Conservation (phyloP, 1,140 invertebrate genomes). For the Drosophila miranda region DNA sequence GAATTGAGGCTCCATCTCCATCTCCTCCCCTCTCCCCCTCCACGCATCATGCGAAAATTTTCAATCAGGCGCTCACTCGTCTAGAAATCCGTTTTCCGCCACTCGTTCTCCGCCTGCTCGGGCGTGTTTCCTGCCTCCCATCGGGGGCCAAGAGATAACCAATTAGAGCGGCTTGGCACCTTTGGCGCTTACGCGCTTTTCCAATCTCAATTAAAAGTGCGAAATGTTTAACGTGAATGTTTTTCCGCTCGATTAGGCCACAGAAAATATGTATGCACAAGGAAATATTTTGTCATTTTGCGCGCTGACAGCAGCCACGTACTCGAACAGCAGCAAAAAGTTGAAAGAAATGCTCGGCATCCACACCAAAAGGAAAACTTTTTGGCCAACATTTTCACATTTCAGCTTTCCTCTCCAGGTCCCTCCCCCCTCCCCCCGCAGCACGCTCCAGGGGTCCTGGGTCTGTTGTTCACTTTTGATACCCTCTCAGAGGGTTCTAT, state of each 20-base stretch:
- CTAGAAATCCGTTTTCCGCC: slow-evolving; percentile 76
- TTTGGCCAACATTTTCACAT: slow-evolving; percentile 52
- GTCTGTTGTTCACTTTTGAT: no score
- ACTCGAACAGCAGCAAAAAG: slow-evolving; percentile 10
- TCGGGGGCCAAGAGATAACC: slow-evolving; percentile 21
- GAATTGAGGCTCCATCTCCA: slow-evolving; percentile 11
- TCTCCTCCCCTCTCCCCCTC: not conserved
- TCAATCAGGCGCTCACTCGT: slow-evolving; percentile 64
- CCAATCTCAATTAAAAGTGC: slow-evolving; percentile 54
- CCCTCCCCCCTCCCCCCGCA: no score
- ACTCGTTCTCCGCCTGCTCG: slow-evolving; percentile 47
- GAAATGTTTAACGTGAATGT: slow-evolving; percentile 49
- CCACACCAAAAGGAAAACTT: slow-evolving; percentile 31
- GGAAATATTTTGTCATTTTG: slow-evolving; percentile 47
- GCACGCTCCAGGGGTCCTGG: no score
- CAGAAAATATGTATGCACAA: slow-evolving; percentile 3
- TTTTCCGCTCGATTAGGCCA: slow-evolving; percentile 63
- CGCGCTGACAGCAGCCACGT: slow-evolving; percentile 37
- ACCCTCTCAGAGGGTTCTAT: no score
- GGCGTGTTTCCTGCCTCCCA: slow-evolving; percentile 14
- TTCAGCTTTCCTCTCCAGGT: slow-evolving; percentile 6
- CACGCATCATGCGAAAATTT: slow-evolving; percentile 37
- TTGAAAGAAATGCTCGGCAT: slow-evolving; percentile 11
- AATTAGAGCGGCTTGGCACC: slow-evolving; percentile 45
- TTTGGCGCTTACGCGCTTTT: slow-evolving; percentile 8